Conservation (phyloP, 2,113 vertebrate species). For the Ariopsis seemanni region DNA sequence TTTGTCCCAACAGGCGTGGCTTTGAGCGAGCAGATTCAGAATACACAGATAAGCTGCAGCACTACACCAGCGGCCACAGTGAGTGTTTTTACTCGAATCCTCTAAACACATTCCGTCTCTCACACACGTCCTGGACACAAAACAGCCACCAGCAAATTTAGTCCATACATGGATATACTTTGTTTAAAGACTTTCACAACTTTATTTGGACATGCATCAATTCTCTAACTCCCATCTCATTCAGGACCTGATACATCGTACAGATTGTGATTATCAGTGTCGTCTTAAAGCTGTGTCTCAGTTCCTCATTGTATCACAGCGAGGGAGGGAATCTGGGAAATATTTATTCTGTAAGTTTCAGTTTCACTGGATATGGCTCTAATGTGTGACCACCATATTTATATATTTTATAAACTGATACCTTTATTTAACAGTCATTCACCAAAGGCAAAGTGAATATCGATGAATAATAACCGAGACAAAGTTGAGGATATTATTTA, state of each 20-base stretch:
- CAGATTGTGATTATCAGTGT: not conserved
- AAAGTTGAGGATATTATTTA: no score
- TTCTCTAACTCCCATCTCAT: not conserved
- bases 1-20: conserved; percentile 91
- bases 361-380: not conserved
- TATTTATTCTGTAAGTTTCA: conserved; percentile 4
- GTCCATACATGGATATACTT: not conserved
- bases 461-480: no score
- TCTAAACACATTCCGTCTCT: not conserved
- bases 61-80: conserved; percentile 99
- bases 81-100: conserved; percentile 70
- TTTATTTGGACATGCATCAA: not conserved
- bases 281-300: conserved; percentile 4
- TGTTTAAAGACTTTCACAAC: not conserved
- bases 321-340: not conserved
- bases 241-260: not conserved
- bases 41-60: conserved; percentile 98
- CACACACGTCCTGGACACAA: not conserved
- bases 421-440: no score
- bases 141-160: conserved; percentile 5
- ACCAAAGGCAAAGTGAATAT: no score
- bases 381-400: not conserved
- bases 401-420: not conserved
- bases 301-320: not conserved
- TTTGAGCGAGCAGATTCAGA: conserved; percentile 95